Base-by-base conservation (phyloP, 2,797 vertebrate genomes). In the Rhinatrema bivittatum region DNA sequence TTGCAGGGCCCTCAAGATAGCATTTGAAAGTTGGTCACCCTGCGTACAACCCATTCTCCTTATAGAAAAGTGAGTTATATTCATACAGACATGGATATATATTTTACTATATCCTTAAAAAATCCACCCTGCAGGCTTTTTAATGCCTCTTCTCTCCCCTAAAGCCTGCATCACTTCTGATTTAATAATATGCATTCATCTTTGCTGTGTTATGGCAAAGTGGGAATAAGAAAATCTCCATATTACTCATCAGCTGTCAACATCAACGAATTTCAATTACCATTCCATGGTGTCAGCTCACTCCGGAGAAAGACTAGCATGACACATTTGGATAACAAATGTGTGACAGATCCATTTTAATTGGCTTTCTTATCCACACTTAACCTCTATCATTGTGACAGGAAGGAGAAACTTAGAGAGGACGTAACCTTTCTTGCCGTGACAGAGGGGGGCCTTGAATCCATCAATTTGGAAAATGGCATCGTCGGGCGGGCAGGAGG, bases 171-270 rank as follows among this genome's bases (percentile, higher is more conserved):
- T 48, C 17, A 36, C 59, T 62, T 69, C 55, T 46, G 43, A 9
- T 60, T 70, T 57, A 58, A n/a, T n/a, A n/a, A 58, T 56, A 39
- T 38, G 23, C 11, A 39, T 50, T 65, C 39, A 36, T 59, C 38
- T 72, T 48, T 63, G 46, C 35, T 59, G 16, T 49, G 57, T 65
- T 63, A 51, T 36, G 29, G 32, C 22, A 50, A 36, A 35, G 46
- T 53, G 9, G 5, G 13, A 18, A 64, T 59, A 60, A 70, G 49
- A 66, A 61, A 70, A 73, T 59, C 52, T 66, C 43, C 12, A 5
- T 59, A 56, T 64, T 67, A 56, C 56, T 68, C 67, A 53, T 5
- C 20, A 68, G 25, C 59, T 69, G 60, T 72, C 70, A 70, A 38
- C 21, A 36, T 3, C 57, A 57, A 69, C 62, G 53, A 69, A 68